phyloP scores from a whole-genome alignment of 2,888 invertebrate species.

The Dione vanillae region DNA sequence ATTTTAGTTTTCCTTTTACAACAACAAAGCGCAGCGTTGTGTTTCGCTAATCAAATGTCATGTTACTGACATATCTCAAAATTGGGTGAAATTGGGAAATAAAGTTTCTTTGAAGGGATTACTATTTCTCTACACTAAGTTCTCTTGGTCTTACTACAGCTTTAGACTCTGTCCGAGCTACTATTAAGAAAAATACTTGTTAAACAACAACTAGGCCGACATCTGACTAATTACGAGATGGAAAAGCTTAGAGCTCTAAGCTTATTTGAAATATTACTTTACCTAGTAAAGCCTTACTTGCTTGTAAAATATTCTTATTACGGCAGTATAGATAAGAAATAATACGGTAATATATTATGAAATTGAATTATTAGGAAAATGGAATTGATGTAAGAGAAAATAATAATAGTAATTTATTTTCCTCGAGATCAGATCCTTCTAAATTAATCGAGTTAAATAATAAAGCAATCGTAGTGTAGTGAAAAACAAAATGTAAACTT shows the following conservation, averaged over 20 bases:
- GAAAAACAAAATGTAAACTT: too few relatives aligned
- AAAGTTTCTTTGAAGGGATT: too few relatives aligned
- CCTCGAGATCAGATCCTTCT: constrained; percentile 7
- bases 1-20: too few relatives aligned
- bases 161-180: too few relatives aligned
- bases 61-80: too few relatives aligned
- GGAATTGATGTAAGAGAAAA: background rate
- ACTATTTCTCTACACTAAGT: too few relatives aligned
- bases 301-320: background rate
- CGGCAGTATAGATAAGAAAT: background rate
- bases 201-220: background rate
- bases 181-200: background rate
- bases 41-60: too few relatives aligned
- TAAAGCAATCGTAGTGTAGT: too few relatives aligned
- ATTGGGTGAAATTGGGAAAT: too few relatives aligned
- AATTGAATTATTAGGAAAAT: background rate
- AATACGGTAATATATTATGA: background rate
- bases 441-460: background rate
- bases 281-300: background rate
- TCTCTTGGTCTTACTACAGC: too few relatives aligned
- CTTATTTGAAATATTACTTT: constrained; percentile 13
- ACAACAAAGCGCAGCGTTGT: too few relatives aligned
- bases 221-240: constrained; percentile 1
- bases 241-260: constrained; percentile 13
- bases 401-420: background rate